phyloP scores from a whole-genome alignment of 2,888 invertebrate species.

The Capitulum mitella region DNA sequence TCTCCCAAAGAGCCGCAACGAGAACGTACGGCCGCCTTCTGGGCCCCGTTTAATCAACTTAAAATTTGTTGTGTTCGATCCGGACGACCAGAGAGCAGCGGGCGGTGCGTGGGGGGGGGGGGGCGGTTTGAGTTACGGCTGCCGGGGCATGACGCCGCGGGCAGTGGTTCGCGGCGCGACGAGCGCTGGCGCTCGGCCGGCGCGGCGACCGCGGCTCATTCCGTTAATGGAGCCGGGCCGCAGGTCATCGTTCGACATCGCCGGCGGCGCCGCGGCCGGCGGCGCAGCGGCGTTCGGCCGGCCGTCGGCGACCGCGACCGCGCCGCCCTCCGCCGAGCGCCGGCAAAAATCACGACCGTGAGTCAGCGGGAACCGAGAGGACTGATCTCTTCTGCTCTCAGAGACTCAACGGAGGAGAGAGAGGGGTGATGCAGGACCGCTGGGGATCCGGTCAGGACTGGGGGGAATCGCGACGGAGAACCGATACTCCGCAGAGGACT shows the following conservation, averaged over 20 bases:
- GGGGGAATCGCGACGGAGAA: too few relatives aligned
- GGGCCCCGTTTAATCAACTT: constrained; percentile 9
- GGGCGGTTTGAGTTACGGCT: neutral
- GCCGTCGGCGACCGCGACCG: neutral
- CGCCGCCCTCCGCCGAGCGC: too few relatives aligned
- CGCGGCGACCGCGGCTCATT: neutral
- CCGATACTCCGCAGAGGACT: too few relatives aligned
- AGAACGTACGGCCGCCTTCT: neutral
- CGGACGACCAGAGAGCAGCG: neutral
- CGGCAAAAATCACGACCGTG: too few relatives aligned
- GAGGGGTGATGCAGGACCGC: too few relatives aligned
- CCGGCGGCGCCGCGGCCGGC: neutral
- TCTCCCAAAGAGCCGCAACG: neutral
- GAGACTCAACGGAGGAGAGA: too few relatives aligned
- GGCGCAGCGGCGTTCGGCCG: neutral
- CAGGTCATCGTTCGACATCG: neutral
- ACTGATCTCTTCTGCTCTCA: too few relatives aligned
- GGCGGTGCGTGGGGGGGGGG: neutral
- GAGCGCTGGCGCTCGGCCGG: neutral
- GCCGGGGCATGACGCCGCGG: neutral
- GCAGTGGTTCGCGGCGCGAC: neutral
- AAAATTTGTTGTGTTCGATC: constrained; percentile 13
- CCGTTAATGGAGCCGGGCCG: neutral
- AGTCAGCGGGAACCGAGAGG: too few relatives aligned
- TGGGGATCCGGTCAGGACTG: too few relatives aligned